A percentile compares a stretch with the other conserved stretches of the same genome.
Conservation (phyloP, 2,888 invertebrate species). For the Belgica antarctica region DNA sequence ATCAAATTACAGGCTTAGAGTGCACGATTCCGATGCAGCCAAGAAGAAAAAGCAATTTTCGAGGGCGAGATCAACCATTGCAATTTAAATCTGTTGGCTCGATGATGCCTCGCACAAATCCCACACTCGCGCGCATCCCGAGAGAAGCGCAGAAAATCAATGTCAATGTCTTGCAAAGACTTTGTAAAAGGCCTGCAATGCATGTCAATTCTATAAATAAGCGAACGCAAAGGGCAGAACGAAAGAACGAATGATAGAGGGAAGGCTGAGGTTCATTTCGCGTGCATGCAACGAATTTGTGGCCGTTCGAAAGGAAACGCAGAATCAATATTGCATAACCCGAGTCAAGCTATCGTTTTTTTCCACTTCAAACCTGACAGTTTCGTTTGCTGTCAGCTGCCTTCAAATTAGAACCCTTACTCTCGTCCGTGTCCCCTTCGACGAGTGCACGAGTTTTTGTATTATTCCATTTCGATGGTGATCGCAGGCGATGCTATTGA, state of each 20-base stretch:
- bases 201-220: slow-evolving; percentile 16
- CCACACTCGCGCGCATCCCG: background rate
- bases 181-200: background rate
- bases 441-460: background rate
- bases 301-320: background rate
- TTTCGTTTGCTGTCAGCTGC: background rate
- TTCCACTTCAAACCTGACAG: too few species aligned
- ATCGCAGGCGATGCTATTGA: background rate
- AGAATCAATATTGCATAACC: slow-evolving; percentile 20
- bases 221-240: background rate
- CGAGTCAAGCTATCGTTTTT: too few species aligned
- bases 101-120: background rate
- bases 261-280: background rate
- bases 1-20: slow-evolving; percentile 4
- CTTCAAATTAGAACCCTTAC: background rate
- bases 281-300: background rate
- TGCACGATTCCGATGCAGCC: background rate
- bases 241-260: background rate
- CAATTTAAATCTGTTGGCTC: background rate
- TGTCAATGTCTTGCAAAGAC: slow-evolving; percentile 36
- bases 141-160: slow-evolving; percentile 25
- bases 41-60: background rate
- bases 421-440: too few species aligned
- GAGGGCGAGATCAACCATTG: background rate
- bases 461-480: background rate